Evolutionary conservation across 2,113 vertebrate species (phyloP).

Genomic region (Myotis yumanensis): DNA sequence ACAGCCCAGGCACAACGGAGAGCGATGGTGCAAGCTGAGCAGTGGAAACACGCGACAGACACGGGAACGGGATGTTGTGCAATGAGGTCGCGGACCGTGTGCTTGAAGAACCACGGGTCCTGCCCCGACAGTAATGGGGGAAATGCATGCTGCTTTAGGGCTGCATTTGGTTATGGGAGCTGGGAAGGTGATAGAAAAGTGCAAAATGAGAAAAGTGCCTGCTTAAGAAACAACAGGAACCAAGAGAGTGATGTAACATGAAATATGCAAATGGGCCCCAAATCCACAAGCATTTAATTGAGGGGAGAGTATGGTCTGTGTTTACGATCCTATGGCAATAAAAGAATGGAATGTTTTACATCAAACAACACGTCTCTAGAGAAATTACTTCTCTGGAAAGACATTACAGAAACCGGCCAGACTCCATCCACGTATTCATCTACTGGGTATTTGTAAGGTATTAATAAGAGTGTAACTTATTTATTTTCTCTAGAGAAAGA

Average conservation of each 20-base stretch:
- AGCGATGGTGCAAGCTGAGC: neutral
- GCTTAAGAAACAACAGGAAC: neutral
- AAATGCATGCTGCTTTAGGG: neutral
- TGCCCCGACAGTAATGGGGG: neutral
- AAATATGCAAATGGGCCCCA: neutral
- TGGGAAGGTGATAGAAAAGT: neutral
- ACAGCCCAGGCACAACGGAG: neutral
- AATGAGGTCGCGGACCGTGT: neutral
- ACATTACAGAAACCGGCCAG: neutral
- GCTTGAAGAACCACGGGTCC: neutral
- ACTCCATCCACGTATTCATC: neutral
- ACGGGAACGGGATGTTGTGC: neutral
- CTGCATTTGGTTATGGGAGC: too few relatives aligned
- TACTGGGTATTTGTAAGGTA: neutral
- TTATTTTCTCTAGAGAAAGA: neutral
- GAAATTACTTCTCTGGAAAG: conserved; percentile 13
- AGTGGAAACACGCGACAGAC: neutral
- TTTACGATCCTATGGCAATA: neutral
- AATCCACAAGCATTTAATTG: neutral
- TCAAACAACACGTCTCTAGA: neutral
- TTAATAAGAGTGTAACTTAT: neutral
- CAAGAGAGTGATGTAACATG: neutral
- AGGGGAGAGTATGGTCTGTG: neutral
- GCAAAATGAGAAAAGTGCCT: neutral
- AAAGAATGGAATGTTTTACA: neutral